Evolutionary conservation across 2,888 invertebrate genomes (phyloP), one percentile per base, ranked within the genome.

Genomic region (Plagodis pulveraria): DNA sequence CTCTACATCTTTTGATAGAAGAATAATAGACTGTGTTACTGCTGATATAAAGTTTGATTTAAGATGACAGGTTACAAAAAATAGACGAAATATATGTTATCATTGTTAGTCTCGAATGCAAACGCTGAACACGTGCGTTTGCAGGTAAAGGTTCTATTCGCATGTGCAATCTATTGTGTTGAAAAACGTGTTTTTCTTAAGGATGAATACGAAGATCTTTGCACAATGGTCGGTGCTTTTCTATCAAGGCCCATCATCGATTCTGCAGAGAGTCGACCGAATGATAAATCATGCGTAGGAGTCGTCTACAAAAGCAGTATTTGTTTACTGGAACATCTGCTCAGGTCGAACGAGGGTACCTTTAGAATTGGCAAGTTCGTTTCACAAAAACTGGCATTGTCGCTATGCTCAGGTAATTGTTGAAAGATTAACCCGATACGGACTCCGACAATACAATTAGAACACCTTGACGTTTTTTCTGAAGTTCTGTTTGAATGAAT

Each of bases 301-400:
- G 90, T 80, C 64, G 62, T 71, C 71, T 69, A 88, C 83, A 87
- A 89, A 80, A 72, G 77, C 63, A 55, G 73, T 84, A 86, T 89
- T 89, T 88, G 87, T 90, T 87, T 89, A 83, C 82, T 78, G 77
- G 84, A 81, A 87, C 91, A 92, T 91, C 92, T 91, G 91, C 80
- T 78, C 81, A 71, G 75, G 77, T 73, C 69, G 38, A 46, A 8
- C 32, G 78, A 82, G 77, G 81, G 81, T 81, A 65, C 63, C 71
- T 65, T 73, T 73, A 77, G 76, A 84, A 86, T 84, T 85, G 83
- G 88, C 86, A 76, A 85, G 65, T 65, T 69, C 62, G 74, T 62
- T 74, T 65, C 65, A 82, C 81, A 89, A 88, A 88, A 86, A 80
- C 65, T 62, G 67, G 73, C 78, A 84, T 90, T 90, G 87, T 89